These are phyloP conservation scores for Epirrhoe tristata DNA, from an alignment of 2,888 invertebrate species.

Conservation along the genomic window DNA sequence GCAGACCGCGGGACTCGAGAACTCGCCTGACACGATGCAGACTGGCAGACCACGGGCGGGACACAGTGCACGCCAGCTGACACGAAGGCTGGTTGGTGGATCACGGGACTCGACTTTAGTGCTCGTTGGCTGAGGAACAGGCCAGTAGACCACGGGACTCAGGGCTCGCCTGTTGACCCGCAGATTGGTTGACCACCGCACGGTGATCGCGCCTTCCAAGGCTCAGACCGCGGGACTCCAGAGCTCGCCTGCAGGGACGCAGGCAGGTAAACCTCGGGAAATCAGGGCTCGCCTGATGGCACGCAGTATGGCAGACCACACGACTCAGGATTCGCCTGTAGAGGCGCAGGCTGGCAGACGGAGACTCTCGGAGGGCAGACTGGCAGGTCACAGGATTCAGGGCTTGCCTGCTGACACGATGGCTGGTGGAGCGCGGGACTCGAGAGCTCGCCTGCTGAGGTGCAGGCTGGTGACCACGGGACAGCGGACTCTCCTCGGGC, in stretches of 20 bases:
- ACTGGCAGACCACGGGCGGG: constrained; percentile 1
- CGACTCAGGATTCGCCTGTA: constrained; percentile 3
- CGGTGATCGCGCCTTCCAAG: neutral
- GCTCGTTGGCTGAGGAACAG: neutral
- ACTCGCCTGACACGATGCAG: neutral
- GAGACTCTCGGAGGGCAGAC: neutral
- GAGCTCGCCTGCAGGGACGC: constrained; percentile 3
- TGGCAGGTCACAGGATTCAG: neutral
- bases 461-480: constrained; percentile 14
- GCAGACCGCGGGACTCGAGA: constrained; percentile 1
- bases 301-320: constrained; percentile 2
- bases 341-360: constrained; percentile 2
- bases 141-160: neutral
- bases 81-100: constrained; percentile 3
- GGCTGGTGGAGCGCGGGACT: neutral
- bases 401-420: neutral
- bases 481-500: too few species aligned
- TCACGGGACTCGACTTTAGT: neutral
- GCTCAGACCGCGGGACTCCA: constrained; percentile 1
- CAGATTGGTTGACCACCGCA: neutral
- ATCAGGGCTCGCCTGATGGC: constrained; percentile 2
- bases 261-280: constrained; percentile 6
- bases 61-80: neutral
- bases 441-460: constrained; percentile 3
- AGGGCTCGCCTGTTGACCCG: neutral